Base-by-base conservation (phyloP, 2,888 invertebrate species). In the Calephelis perditalis region DNA sequence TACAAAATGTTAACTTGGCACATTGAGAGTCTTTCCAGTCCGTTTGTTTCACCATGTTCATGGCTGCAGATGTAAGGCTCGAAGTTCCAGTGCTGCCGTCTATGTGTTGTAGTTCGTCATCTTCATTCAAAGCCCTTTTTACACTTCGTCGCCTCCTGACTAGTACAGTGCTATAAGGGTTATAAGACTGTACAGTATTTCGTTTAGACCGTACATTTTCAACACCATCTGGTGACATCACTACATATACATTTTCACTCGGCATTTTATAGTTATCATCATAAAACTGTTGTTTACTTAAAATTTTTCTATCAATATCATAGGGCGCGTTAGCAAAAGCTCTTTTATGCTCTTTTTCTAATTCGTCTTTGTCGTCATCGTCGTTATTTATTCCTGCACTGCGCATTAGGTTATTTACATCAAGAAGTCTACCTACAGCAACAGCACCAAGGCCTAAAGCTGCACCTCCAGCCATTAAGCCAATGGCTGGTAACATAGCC, bases 361-460 rank as follows among this genome's bases (percentile, higher is more conserved):
- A 69, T 40, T 84, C 82, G 7, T 88, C 87, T 64, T 83, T 75
- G 15, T 83, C 78, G 8, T 81, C 81, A 49, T 84, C 86, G 62
- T 87, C 83, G 63, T 59, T 44, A 6, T 55, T 46, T 8, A 59
- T 12, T 55, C 71, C 91, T n/a, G 90, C 84, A 61, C 92, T 90
- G 56, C 92, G 92, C 81, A 93, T 88, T 15, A 93, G 80, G 69
- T 94, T 93, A 0, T 40, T 40, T 40, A 93, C 92, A 68, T 94
- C 94, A 8, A 95, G 81, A 63, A 94, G 92, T 67, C 95, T 91
- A 8, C 95, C 95, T 63, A 96, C 93, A 0, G 96, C 96, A 0
- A 95, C 95, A 0, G 95, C 96, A 6, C 95, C 96, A n/a, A 96
- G 91, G 0, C 95, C 95, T 36, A 96, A 79, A 2, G 96, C 96